Conservation (phyloP, 2,113 vertebrate species). For the Numenius arquata region DNA sequence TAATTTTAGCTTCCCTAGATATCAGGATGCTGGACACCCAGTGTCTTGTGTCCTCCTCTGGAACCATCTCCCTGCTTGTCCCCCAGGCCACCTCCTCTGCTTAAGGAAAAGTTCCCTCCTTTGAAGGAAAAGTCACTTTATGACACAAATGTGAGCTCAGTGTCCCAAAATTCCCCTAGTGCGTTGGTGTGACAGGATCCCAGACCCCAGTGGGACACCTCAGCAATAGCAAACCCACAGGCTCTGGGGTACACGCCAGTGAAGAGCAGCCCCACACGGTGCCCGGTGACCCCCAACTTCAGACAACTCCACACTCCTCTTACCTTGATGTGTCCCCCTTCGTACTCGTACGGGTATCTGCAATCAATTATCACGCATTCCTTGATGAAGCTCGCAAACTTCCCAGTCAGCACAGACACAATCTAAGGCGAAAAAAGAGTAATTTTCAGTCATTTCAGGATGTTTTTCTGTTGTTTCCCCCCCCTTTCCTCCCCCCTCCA, state of each 20-base stretch:
- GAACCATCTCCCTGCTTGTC: background rate
- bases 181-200: rapidly evolving
- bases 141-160: background rate
- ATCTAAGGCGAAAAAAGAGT: conserved; percentile 72
- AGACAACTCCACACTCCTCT: background rate
- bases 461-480: background rate
- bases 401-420: conserved; percentile 81
- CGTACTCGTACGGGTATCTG: conserved; percentile 94
- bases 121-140: background rate
- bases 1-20: background rate
- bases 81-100: background rate
- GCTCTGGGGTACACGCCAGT: rapidly evolving
- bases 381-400: conserved; percentile 82
- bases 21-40: background rate
- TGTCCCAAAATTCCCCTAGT: rapidly evolving
- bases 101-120: background rate
- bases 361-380: conserved; percentile 90
- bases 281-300: background rate
- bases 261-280: rapidly evolving
- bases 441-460: background rate
- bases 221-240: rapidly evolving
- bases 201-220: background rate
- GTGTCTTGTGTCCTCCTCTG: background rate
- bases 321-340: conserved; percentile 96
- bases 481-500: no score